Evolutionary conservation across 2,113 vertebrate species (phyloP), one percentile per base, ranked within the genome.

Genomic region (Hemicordylus capensis): DNA sequence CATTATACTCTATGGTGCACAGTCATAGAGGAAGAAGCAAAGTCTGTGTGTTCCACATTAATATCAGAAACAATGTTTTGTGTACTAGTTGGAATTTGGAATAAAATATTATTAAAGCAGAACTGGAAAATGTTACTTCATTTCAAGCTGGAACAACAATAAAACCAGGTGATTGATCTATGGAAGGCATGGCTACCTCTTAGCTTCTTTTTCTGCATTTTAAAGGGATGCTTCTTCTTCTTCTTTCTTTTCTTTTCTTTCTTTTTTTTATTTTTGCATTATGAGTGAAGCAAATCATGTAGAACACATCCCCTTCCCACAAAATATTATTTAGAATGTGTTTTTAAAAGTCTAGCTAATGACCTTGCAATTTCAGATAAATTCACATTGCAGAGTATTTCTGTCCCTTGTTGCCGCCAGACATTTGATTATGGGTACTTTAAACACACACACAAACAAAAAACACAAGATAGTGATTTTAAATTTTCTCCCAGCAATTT

Each of bases 51-150:
- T 78, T 70, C 20, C 26, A 12, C 8, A 19, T 69, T 20, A 31
- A 69, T 70, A 31, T 17, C 58, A 56, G 12, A 44, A 81, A 39
- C 24, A 20, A 37, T 37, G 14, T 26, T 54, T 51, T 39, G 59
- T 28, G 2, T 39, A 4, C 14, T 37, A 20, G 19, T 46, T 87
- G 37, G 63, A 51, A 83, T 66, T 9, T 74, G 46, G n/a, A 26
- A 9, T 77, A 39, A 79, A 34, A 78, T 12, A 11, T 54, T 34
- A 12, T 54, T 34, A 78, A n/a, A 87, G 69, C n/a, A 77, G n/a
- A 39, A 78, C 34, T 85, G 76, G 81, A 85, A 90, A 85, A 88
- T 84, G 66, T 46, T 86, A 84, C 90, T 91, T 84, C 90, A 22
- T 44, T 61, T 42, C 54, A 80, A 73, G 66, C 66, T 17, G 44